Evolutionary conservation across 2,113 vertebrate species (phyloP).

Genomic region (Oncorhynchus keta): DNA sequence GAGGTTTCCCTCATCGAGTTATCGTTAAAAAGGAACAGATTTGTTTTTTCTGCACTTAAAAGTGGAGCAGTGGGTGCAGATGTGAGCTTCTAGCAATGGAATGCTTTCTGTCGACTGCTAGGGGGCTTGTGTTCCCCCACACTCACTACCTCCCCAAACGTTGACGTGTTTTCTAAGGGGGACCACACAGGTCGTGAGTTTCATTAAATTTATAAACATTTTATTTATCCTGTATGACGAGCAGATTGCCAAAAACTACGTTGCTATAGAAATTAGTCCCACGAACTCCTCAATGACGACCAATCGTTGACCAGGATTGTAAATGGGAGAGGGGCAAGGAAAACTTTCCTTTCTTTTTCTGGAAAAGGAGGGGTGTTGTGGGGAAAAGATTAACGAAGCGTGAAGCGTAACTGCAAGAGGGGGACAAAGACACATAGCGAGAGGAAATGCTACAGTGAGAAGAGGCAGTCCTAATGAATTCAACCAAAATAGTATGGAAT

Average conservation of each 20-base stretch:
- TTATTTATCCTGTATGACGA: constrained; percentile 47
- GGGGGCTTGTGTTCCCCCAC: constrained; percentile 19
- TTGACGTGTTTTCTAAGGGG: constrained; percentile 40
- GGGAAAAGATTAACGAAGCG: constrained; percentile 68
- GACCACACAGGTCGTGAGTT: constrained; percentile 67
- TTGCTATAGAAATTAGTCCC: constrained; percentile 59
- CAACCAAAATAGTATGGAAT: constrained; percentile 14
- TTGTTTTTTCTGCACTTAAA: constrained; percentile 51
- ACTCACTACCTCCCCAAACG: constrained; percentile 5
- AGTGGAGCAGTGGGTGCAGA: constrained; percentile 52
- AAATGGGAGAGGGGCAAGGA: constrained; percentile 55
- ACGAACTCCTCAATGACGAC: constrained; percentile 57
- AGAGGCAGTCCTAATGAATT: constrained; percentile 14
- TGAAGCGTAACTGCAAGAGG: constrained; percentile 70
- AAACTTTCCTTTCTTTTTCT: constrained; percentile 61
- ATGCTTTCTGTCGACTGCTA: constrained; percentile 41
- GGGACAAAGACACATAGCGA: constrained; percentile 69
- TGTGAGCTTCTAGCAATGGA: constrained; percentile 62
- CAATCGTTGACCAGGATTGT: constrained; percentile 65
- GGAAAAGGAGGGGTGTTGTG: constrained; percentile 63
- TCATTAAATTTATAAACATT: constrained; percentile 58
- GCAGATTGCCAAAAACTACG: constrained; percentile 41
- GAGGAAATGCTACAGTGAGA: constrained; percentile 40
- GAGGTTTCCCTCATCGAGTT: constrained; percentile 34
- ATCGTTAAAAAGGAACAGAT: constrained; percentile 46